These are phyloP conservation scores for Leptatherina wallacei DNA, from an alignment of 2,797 vertebrate genomes.

Conservation along the genomic window DNA sequence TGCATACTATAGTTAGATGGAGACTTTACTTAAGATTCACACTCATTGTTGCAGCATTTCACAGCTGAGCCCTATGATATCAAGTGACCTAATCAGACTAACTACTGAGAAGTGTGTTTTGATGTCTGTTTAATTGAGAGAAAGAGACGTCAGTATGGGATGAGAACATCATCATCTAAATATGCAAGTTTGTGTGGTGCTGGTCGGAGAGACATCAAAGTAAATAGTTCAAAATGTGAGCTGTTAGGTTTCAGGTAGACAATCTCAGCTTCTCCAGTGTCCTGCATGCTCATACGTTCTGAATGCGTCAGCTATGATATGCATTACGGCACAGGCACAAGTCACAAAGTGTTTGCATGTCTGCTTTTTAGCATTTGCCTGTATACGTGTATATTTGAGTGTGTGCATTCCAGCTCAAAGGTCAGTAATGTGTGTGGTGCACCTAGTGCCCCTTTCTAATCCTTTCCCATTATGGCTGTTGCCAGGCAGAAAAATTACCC, in stretches of 20 bases:
- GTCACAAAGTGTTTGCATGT: conserved; percentile 55
- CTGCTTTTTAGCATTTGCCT: conserved; percentile 47
- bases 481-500: conserved; percentile 74
- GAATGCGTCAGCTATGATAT: conserved; percentile 43
- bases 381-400: conserved; percentile 30
- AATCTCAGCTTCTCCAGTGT: conserved; percentile 28
- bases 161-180: conserved; percentile 40
- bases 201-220: conserved; percentile 62
- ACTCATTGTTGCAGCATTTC: conserved; percentile 10
- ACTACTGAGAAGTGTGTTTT: conserved; percentile 23
- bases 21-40: background rate
- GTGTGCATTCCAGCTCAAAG: conserved; percentile 67
- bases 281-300: conserved; percentile 33
- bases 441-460: conserved; percentile 57
- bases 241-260: conserved; percentile 49
- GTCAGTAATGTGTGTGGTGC: conserved; percentile 64
- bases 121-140: conserved; percentile 14
- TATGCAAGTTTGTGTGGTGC: conserved; percentile 30
- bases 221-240: conserved; percentile 36
- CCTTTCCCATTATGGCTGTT: conserved; percentile 77
- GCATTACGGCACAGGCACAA: conserved; percentile 49
- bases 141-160: conserved; percentile 1
- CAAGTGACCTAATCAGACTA: conserved; percentile 12
- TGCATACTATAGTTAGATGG: background rate
- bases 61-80: conserved; percentile 38